Base-by-base conservation (phyloP, 2,888 invertebrate genomes). In the Diloba caeruleocephala region DNA sequence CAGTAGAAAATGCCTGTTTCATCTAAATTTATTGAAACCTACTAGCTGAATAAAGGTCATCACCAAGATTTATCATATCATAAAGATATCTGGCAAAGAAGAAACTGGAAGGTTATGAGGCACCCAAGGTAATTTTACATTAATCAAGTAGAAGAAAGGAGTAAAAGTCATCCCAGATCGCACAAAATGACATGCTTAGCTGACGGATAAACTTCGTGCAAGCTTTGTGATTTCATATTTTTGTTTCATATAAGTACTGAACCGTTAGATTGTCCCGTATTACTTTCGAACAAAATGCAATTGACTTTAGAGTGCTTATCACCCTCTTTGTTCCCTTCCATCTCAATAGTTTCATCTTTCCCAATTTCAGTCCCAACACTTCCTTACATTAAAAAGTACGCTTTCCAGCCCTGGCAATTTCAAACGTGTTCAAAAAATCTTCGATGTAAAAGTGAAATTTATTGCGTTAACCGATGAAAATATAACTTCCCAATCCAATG, bases 401-500 rank as follows among this genome's bases (percentile, higher is more conserved):
- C 52, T 58, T 57, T 45, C 33, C 56, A 51, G 33, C 52, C 34
- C 17, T 39, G 48, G 64, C 67, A 72, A 74, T 71, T 71, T 51
- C 53, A 33, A 41, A 48, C 28, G 41, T 50, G 57, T 64, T 58
- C 38, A 29, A 38, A 51, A 54, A 68, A 51, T 54, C 51, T 36
- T 32, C 38, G 59, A 55, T 39, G 43, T 57, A 52, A 63, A 64
- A 52, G 39, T 60, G 23, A 26, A 65, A 76, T 71, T 73, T 73
- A 69, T 69, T 58, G 65, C 66, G 33, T 53, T 56, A 54, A 49
- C 67, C 67, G 56, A 46, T 53, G 62, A 62, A 73, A 71, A 70
- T 66, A 59, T 61, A 58, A 66, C 62, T 69, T 72, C 70, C 76
- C 71, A 68, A 64, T 68, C 61, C 45, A 64, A 72, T 69, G 67